Conservation (phyloP, 2,113 vertebrate species). For the Meriones unguiculatus region DNA sequence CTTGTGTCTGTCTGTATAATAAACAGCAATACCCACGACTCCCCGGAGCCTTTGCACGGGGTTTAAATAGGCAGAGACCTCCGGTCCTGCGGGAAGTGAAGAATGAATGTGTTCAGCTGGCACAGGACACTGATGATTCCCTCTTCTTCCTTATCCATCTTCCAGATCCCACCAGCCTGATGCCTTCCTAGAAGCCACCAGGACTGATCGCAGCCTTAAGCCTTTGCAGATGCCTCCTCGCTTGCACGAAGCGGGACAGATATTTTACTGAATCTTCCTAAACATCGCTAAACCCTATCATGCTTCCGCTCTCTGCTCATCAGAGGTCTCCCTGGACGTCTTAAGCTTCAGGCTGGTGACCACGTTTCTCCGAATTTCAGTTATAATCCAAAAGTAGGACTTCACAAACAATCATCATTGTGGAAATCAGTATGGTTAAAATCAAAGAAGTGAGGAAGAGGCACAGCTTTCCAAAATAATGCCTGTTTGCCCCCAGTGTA, state of each 20-base stretch:
- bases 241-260: neutral
- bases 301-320: neutral
- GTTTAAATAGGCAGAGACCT: neutral
- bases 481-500: neutral
- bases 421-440: neutral
- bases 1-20: neutral
- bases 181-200: neutral
- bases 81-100: neutral
- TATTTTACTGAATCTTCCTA: neutral
- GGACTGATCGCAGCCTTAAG: neutral
- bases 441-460: neutral
- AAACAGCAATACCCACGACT: neutral
- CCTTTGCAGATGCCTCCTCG: neutral
- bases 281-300: neutral
- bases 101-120: neutral
- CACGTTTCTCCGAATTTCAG: neutral
- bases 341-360: neutral
- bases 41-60: neutral
- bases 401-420: neutral
- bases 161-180: neutral
- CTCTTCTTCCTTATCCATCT: neutral
- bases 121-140: neutral
- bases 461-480: neutral
- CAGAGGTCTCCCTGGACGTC: neutral
- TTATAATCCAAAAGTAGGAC: neutral